phyloP scores from a whole-genome alignment of 2,888 invertebrate genomes.

The Andrena fulva region DNA sequence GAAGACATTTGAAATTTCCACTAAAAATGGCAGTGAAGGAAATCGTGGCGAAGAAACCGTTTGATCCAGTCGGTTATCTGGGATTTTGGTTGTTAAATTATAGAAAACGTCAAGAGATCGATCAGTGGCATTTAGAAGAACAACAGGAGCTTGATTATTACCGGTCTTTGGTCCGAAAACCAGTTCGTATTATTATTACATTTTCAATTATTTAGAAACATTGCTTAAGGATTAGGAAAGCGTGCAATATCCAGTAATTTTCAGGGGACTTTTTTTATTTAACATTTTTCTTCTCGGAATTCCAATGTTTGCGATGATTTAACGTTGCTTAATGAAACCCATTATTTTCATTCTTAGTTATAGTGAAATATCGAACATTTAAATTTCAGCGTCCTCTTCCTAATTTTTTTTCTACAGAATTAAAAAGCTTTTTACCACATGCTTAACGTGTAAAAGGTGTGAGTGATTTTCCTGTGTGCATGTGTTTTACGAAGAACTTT shows the following conservation, averaged over 20 bases:
- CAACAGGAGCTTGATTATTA: slow-evolving; percentile 55
- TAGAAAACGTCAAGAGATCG: slow-evolving; percentile 84
- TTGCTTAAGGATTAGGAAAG: neutral
- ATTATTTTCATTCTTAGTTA: too few relatives aligned
- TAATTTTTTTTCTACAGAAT: too few relatives aligned
- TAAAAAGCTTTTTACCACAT: too few relatives aligned
- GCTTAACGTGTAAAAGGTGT: too few relatives aligned
- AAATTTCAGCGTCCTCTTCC: too few relatives aligned
- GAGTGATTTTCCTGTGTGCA: too few relatives aligned
- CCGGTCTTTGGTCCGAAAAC: slow-evolving; percentile 41
- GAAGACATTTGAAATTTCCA: slow-evolving; percentile 72
- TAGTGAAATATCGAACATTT: too few relatives aligned
- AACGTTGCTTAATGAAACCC: too few relatives aligned
- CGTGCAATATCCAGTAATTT: too few relatives aligned
- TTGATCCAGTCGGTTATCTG: slow-evolving; percentile 85
- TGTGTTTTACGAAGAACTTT: neutral
- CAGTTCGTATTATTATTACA: slow-evolving; percentile 27
- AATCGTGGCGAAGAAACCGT: slow-evolving; percentile 84
- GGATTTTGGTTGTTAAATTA: slow-evolving; percentile 86
- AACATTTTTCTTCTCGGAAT: neutral
- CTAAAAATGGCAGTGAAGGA: slow-evolving; percentile 85
- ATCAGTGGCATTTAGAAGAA: slow-evolving; percentile 37
- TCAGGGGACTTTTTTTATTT: too few relatives aligned
- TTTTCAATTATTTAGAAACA: neutral
- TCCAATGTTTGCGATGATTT: neutral